These are phyloP conservation scores for Gallinago solitaria DNA, from an alignment of 2,797 vertebrate genomes.

Conservation along the genomic window DNA sequence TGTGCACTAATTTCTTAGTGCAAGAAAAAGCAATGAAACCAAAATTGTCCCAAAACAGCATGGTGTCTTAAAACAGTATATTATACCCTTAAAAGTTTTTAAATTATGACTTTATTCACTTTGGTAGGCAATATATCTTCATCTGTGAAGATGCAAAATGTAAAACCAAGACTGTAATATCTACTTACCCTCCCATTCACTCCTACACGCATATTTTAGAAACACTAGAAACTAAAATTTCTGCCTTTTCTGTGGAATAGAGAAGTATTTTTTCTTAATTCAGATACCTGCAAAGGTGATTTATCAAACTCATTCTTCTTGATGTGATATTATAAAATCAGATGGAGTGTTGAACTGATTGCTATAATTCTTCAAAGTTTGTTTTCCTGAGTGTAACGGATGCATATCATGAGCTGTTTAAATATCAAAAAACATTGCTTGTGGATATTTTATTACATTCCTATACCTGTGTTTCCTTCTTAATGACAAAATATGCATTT, in stretches of 20 bases:
- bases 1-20: neutral
- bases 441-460: constrained; percentile 2
- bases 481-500: constrained; percentile 47
- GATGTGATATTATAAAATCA: constrained; percentile 47
- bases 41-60: neutral
- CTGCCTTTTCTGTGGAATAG: constrained; percentile 45
- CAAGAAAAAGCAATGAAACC: neutral
- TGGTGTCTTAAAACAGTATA: neutral
- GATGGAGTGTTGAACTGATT: constrained; percentile 57
- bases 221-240: constrained; percentile 59
- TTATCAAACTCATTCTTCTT: constrained; percentile 65
- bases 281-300: constrained; percentile 70
- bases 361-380: constrained; percentile 63
- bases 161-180: constrained; percentile 66
- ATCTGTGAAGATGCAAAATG: constrained; percentile 57
- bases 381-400: constrained; percentile 28
- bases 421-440: constrained; percentile 44
- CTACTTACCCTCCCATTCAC: constrained; percentile 23
- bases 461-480: constrained; percentile 36
- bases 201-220: constrained; percentile 57
- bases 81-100: constrained; percentile 39
- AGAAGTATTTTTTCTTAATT: constrained; percentile 55
- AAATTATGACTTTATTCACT: constrained; percentile 61
- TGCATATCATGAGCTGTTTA: constrained; percentile 34
- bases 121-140: constrained; percentile 52